Percentiles rank a stretch among this genome's conserved stretches.
phyloP scores from a whole-genome alignment of 2,113 vertebrate genomes.

The Callaeas wilsoni region DNA sequence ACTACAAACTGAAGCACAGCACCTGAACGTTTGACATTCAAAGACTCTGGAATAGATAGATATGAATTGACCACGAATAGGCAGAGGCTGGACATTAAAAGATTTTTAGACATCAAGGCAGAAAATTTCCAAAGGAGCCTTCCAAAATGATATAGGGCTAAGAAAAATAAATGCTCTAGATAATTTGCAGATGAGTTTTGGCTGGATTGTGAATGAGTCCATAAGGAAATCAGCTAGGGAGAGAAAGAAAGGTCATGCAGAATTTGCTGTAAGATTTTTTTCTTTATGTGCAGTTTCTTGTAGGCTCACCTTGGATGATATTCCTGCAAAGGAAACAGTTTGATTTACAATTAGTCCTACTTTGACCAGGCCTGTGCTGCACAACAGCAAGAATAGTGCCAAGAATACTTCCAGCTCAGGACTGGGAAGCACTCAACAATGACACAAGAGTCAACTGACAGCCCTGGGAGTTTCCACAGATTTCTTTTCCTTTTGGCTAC shows the following conservation, averaged over 20 bases:
- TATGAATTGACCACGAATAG: background rate
- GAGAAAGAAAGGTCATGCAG: background rate
- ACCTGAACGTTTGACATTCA: background rate
- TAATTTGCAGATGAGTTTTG: background rate
- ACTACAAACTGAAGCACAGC: background rate
- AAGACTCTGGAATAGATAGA: background rate
- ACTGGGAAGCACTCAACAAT: background rate
- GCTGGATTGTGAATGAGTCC: background rate
- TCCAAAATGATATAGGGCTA: background rate
- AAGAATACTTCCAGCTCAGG: background rate
- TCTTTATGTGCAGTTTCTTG: background rate
- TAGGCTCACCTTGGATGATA: background rate
- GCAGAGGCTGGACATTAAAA: background rate
- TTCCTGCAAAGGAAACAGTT: background rate
- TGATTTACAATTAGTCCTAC: background rate
- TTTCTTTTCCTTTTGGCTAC: background rate
- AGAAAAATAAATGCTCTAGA: background rate
- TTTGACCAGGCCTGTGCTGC: background rate
- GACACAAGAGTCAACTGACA: background rate
- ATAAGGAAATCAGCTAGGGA: background rate
- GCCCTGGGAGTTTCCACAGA: background rate
- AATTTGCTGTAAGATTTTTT: background rate
- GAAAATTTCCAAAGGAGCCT: background rate
- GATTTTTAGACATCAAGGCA: background rate
- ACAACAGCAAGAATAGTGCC: background rate